A percentile compares a stretch with the other conserved stretches of the same genome.
Conservation (phyloP, 30 jellyfish, hydroid and myxozoan species). For the Aurelia coerulea region DNA sequence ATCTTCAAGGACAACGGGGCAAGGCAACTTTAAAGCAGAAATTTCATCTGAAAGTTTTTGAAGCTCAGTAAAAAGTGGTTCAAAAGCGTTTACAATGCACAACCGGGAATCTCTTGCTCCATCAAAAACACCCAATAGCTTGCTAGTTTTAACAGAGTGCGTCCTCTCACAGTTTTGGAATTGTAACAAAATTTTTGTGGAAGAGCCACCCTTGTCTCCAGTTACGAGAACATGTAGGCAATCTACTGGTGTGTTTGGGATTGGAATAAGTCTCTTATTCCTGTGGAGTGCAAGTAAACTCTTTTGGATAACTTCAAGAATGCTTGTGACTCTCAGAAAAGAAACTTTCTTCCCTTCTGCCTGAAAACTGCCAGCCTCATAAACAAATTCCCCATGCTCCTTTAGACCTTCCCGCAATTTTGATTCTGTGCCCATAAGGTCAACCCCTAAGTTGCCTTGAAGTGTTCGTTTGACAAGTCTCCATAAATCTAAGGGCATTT, state of each 20-base stretch:
- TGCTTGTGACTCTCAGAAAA: conserved; percentile 13
- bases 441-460: neutral
- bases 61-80: neutral
- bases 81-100: too few species aligned
- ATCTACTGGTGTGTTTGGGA: conserved; percentile 15
- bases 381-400: conserved; percentile 2
- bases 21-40: neutral
- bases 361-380: conserved; percentile 22
- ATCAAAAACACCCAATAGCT: too few species aligned
- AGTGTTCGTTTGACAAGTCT: neutral
- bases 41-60: neutral
- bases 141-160: too few species aligned
- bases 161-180: too few species aligned
- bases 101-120: too few species aligned
- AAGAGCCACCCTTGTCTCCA: conserved; percentile 18
- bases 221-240: conserved; percentile 7
- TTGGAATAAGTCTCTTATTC: neutral
- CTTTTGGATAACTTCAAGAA: conserved; percentile 22
- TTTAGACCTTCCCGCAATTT: conserved; percentile 4
- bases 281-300: conserved; percentile 22
- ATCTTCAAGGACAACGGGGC: neutral
- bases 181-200: conserved; percentile 11
- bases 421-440: neutral
- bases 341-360: conserved; percentile 12
- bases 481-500: conserved; percentile 21